Conservation (phyloP, 1,140 invertebrate species). For the Eriosoma lanigerum region DNA sequence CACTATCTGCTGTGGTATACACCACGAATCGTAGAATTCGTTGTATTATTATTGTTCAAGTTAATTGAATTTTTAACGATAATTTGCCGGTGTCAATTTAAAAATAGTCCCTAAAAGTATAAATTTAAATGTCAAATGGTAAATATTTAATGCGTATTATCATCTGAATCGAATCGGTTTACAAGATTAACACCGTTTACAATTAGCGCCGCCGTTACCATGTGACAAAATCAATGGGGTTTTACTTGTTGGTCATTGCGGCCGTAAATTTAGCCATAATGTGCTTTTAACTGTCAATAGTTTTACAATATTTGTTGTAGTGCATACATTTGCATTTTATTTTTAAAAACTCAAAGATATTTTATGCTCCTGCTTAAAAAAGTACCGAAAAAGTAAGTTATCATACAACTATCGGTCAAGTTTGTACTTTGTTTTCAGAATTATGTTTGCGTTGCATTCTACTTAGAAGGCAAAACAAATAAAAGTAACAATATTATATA, state of each 20-base stretch:
- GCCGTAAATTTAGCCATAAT: not conserved
- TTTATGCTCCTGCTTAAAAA: constrained; percentile 17
- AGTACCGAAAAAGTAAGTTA: not conserved
- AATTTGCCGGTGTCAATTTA: not conserved
- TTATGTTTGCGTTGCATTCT: not conserved
- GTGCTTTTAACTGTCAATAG: constrained; percentile 12
- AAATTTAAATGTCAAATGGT: not conserved
- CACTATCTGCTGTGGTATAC: not conserved
- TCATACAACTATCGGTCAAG: too few species aligned
- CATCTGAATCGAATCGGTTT: not conserved
- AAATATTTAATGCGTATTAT: not conserved
- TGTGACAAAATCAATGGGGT: not conserved
- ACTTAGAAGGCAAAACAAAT: not conserved
- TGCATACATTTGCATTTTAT: not conserved
- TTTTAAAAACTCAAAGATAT: not conserved
- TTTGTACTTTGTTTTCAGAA: too few species aligned
- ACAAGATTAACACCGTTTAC: not conserved
- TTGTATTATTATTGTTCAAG: not conserved
- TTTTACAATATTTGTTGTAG: not conserved
- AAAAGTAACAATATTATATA: too few species aligned
- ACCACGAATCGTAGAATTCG: not conserved
- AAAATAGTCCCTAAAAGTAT: not conserved
- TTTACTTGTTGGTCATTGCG: constrained; percentile 9
- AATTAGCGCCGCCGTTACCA: not conserved
- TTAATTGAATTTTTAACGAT: not conserved